Percentiles rank a stretch among this genome's conserved stretches.
phyloP scores from a whole-genome alignment of 2,888 invertebrate species.

The Leucophenga maculata region DNA sequence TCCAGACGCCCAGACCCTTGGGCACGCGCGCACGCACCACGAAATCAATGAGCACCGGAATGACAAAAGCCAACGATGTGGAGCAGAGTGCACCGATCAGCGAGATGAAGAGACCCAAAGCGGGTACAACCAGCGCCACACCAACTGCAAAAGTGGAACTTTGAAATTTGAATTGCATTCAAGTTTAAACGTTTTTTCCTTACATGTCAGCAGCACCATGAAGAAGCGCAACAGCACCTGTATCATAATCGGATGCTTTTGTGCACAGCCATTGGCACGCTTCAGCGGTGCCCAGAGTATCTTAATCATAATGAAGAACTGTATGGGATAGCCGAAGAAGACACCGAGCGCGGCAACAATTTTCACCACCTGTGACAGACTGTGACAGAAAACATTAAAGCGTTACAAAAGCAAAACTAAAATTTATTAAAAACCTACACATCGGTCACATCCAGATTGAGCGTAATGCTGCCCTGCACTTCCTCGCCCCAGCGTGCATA shows the following conservation, averaged over 20 bases:
- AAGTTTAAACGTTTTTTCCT: slow-evolving; percentile 72
- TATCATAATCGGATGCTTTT: slow-evolving; percentile 75
- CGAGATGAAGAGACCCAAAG: slow-evolving; percentile 89
- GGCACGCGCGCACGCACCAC: slow-evolving; percentile 79
- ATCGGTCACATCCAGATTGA: slow-evolving; percentile 80
- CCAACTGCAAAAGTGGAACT: slow-evolving; percentile 81
- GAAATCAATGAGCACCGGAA: slow-evolving; percentile 89
- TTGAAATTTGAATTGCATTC: too few relatives aligned
- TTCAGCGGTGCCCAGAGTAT: slow-evolving; percentile 88
- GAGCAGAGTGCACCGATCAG: slow-evolving; percentile 93
- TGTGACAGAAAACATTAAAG: slow-evolving; percentile 70
- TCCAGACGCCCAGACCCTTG: slow-evolving; percentile 72
- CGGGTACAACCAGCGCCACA: slow-evolving; percentile 88
- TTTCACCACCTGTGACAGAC: slow-evolving; percentile 86
- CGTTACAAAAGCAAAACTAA: slow-evolving; percentile 33
- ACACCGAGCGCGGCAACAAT: slow-evolving; percentile 88
- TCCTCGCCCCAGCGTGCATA: slow-evolving; percentile 90
- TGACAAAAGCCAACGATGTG: slow-evolving; percentile 87
- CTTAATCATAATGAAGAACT: slow-evolving; percentile 94
- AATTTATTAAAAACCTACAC: slow-evolving; percentile 54
- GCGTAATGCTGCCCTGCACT: slow-evolving; percentile 87
- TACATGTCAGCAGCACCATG: slow-evolving; percentile 88
- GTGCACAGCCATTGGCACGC: slow-evolving; percentile 74
- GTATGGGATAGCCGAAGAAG: slow-evolving; percentile 93
- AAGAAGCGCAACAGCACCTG: slow-evolving; percentile 82